Conservation (phyloP, 2,797 vertebrate species). For the Anabas testudineus region DNA sequence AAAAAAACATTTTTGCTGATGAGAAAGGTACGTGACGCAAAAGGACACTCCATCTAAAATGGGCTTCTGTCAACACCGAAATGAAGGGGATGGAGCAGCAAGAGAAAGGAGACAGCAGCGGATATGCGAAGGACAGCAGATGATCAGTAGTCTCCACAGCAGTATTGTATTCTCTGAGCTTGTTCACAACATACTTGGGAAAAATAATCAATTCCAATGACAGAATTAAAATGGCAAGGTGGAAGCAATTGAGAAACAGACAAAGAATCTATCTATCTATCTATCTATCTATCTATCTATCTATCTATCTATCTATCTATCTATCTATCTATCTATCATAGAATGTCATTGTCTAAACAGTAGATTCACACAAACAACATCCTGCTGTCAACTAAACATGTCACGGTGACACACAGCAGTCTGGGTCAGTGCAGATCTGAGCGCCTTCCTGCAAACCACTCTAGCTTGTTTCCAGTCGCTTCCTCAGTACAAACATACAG, state of each 20-base stretch:
- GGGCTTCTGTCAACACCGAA: conserved; percentile 71
- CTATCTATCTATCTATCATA: conserved; percentile 7
- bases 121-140: conserved; percentile 65
- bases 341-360: no score
- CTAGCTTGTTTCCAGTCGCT: background rate
- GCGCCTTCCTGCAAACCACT: background rate
- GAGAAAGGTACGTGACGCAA: conserved; percentile 82
- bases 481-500: background rate
- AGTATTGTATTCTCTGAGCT: conserved; percentile 57
- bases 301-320: conserved; percentile 2
- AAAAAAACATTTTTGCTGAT: conserved; percentile 76
- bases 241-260: conserved; percentile 40
- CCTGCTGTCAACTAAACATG: background rate
- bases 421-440: background rate
- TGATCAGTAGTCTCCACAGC: conserved; percentile 63
- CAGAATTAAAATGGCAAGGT: conserved; percentile 46
- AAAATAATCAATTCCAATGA: conserved; percentile 43
- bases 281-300: conserved; percentile 1
- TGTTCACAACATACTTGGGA: conserved; percentile 56
- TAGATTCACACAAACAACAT: background rate
- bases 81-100: conserved; percentile 50
- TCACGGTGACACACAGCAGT: background rate
- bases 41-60: conserved; percentile 84
- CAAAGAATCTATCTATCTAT: background rate
- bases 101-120: conserved; percentile 39